Conservation (phyloP, 2,888 invertebrate genomes). For the Meghimatium bilineatum region DNA sequence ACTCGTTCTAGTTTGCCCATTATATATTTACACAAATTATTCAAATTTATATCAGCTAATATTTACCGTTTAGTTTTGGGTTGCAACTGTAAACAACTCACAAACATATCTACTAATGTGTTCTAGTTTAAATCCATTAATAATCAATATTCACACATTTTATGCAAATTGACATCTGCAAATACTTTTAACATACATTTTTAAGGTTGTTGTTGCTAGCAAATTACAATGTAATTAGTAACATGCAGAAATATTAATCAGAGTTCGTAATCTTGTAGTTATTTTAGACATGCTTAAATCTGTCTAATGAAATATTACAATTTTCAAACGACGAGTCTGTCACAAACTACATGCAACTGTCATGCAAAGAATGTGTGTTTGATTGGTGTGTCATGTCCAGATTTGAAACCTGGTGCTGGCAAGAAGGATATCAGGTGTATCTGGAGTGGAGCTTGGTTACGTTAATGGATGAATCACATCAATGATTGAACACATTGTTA, state of each 20-base stretch:
- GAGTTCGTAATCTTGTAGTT: neutral
- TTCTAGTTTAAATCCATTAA: too few relatives aligned
- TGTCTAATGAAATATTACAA: neutral
- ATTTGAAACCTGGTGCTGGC: neutral
- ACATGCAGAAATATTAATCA: neutral
- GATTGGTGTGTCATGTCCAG: neutral
- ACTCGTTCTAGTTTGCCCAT: too few relatives aligned
- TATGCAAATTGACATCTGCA: too few relatives aligned
- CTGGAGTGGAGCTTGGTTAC: neutral
- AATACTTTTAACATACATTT: too few relatives aligned
- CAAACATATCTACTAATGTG: too few relatives aligned
- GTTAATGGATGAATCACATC: neutral
- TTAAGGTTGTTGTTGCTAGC: neutral
- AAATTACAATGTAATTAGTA: neutral
- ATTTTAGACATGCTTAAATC: neutral
- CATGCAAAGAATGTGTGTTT: neutral
- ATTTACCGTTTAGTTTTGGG: neutral
- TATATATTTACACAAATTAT: too few relatives aligned
- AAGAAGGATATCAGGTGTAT: slow-evolving; percentile 8
- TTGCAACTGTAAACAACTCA: neutral
- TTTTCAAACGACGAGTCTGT: neutral
- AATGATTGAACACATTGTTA: neutral
- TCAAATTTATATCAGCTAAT: neutral
- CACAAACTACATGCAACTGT: neutral
- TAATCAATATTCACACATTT: too few relatives aligned